Base-by-base conservation (phyloP, 1,140 invertebrate species). In the Diorhabda carinulata region DNA sequence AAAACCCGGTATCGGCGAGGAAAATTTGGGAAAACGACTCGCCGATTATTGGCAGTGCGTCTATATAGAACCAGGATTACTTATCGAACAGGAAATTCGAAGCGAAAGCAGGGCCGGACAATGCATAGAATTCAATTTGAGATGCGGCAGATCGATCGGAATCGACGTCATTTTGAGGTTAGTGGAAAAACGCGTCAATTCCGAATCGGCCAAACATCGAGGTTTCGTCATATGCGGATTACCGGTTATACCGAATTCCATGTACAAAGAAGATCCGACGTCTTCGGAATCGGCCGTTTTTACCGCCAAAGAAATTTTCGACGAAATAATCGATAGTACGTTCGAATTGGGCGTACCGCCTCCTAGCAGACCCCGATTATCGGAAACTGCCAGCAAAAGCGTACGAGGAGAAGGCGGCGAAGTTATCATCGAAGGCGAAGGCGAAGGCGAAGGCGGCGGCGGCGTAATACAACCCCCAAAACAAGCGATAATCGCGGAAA, bases 141-240 rank as follows among this genome's bases (percentile, higher is more conserved):
- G 77, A 72, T 80, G 80, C 56, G 85, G 84, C 25, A 81, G 83
- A 69, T 74, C 80, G 2, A 77, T 85, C 52, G 80, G 79, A 52
- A 78, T 79, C 62, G 80, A 87, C 62, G 74, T 81, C 6, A 78
- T 87, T 40, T 67, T 85, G 52, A 73, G 80, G 71, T 74, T 87
- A 9, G 76, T 88, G 9, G 78, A 84, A 61, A 75, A 77, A 66
- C 83, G 84, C 72, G 68, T 87, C 3, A 74, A 82, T 70, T 82
- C 81, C 40, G 77, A 82, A 10, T 81, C 80, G n/a, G 78, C 85
- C 40, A 74, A 79, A 69, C 85, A 88, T 74, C 81, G 84, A 73
- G 87, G 87, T 10, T 88, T 85, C 79, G 80, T 88, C 5, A 74
- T 88, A 66, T 84, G 85, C 56, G 87, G 86, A 9, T 72, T 88